phyloP scores from a whole-genome alignment of 2,113 vertebrate species.

The Gyps fulvus region DNA sequence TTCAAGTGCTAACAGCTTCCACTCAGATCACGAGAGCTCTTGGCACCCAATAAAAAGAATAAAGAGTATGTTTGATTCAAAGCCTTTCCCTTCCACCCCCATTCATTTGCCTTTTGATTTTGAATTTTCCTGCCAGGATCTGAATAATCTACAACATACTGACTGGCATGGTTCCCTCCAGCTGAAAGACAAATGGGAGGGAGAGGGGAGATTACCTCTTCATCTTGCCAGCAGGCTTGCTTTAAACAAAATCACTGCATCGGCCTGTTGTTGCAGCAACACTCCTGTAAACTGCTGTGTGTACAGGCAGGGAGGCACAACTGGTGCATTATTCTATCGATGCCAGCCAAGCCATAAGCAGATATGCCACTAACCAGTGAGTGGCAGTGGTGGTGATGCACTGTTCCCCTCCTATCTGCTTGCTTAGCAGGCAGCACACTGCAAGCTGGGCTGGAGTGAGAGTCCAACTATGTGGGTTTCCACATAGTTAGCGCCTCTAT shows the following conservation, averaged over 20 bases:
- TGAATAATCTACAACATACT: background rate
- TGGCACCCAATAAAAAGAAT: conserved; percentile 23
- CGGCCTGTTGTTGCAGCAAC: rapidly evolving
- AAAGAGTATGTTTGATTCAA: background rate
- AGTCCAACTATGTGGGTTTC: background rate
- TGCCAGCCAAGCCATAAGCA: background rate
- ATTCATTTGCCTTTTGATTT: conserved; percentile 20
- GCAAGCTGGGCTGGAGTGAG: background rate
- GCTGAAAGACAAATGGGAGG: background rate
- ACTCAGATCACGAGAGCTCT: background rate
- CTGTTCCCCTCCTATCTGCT: background rate
- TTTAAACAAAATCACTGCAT: background rate
- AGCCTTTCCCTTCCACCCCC: background rate
- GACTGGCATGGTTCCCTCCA: conserved; percentile 6
- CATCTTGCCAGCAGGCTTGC: background rate
- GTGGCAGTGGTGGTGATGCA: background rate
- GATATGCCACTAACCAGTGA: background rate
- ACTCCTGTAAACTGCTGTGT: background rate
- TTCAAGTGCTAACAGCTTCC: background rate
- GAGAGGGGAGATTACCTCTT: background rate
- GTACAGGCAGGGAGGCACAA: background rate
- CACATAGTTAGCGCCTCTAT: background rate
- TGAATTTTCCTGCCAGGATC: background rate
- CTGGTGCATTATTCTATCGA: rapidly evolving
- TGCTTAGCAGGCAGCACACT: background rate